A percentile compares a stretch with the other conserved stretches of the same genome.
These are phyloP conservation scores for Galagoides demidoff DNA, from an alignment of 2,797 vertebrate genomes.

Conservation along the genomic window DNA sequence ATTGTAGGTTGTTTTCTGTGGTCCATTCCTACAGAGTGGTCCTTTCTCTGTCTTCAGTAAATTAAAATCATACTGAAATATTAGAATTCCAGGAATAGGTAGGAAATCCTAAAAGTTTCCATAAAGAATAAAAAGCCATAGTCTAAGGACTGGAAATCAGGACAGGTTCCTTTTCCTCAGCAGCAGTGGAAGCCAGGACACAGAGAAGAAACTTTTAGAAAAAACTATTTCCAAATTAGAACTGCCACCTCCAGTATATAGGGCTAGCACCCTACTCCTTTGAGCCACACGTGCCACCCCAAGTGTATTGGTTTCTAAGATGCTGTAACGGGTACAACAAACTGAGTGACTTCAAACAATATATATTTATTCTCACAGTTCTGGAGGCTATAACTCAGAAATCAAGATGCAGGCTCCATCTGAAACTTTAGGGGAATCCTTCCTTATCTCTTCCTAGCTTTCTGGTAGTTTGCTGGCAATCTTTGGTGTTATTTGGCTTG, in stretches of 20 bases:
- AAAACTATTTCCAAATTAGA: neutral
- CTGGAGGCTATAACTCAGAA: neutral
- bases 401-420: neutral
- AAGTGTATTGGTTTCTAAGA: neutral
- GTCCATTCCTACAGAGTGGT: neutral
- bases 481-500: neutral
- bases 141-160: neutral
- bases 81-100: neutral
- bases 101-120: neutral
- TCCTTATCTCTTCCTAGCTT: neutral
- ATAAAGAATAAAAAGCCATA: neutral
- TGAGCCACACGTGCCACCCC: too few species aligned
- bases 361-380: neutral
- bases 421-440: neutral
- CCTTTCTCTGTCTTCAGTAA: neutral
- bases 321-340: neutral
- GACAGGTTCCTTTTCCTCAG: neutral
- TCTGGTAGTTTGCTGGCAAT: neutral
- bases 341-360: neutral
- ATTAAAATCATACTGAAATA: conserved; percentile 28
- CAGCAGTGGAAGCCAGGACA: neutral
- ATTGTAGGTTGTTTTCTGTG: neutral
- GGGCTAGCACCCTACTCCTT: too few species aligned
- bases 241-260: too few species aligned
- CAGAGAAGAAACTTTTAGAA: neutral